A percentile compares a stretch with the other conserved stretches of the same genome.
Evolutionary conservation across 2,797 vertebrate genomes (phyloP).

Genomic region (Allobates femoralis): DNA sequence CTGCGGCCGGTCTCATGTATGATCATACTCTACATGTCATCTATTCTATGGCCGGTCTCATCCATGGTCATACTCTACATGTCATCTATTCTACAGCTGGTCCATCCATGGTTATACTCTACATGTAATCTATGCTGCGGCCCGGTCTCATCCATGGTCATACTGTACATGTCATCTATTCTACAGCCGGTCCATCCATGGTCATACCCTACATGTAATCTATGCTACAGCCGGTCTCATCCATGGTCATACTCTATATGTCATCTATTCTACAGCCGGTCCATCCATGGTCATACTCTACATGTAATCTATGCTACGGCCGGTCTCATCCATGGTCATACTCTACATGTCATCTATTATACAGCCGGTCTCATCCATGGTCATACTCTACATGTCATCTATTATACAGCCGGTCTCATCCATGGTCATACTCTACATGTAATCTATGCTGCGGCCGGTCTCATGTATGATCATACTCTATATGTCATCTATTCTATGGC

Average conservation of each 20-base stretch:
- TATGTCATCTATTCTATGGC: neutral
- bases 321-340: neutral
- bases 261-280: neutral
- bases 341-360: neutral
- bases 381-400: no score
- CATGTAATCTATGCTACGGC: neutral
- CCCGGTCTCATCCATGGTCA: neutral
- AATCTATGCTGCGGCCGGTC: neutral
- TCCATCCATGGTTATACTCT: neutral
- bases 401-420: neutral
- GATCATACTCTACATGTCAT: neutral
- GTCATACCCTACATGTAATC: neutral
- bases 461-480: neutral
- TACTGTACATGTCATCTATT: neutral
- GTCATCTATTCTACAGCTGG: neutral
- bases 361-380: no score
- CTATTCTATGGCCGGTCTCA: neutral
- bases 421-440: neutral
- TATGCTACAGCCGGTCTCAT: neutral
- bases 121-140: neutral
- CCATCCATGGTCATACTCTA: neutral
- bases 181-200: neutral
- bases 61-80: neutral
- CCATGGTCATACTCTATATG: neutral
- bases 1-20: neutral